These are phyloP conservation scores for Oscheius sp. DNA, from an alignment of 2,888 invertebrate species.

Conservation along the genomic window DNA sequence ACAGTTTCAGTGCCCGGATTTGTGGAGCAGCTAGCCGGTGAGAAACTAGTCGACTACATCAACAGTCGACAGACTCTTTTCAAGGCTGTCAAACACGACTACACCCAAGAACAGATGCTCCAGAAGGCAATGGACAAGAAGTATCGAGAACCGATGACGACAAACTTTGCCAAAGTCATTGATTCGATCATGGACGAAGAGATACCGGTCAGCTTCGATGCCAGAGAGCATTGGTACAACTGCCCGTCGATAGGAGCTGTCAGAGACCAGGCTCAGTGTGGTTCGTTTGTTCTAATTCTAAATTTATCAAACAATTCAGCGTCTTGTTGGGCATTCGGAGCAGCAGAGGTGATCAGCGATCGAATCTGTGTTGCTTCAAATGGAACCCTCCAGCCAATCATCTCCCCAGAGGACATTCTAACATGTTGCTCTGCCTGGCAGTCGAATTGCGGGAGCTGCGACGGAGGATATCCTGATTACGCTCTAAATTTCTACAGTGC, in stretches of 20 bases:
- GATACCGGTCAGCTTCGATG: slow-evolving; percentile 14
- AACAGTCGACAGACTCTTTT: slow-evolving; percentile 5
- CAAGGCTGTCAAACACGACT: neutral
- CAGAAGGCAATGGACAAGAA: slow-evolving; percentile 15
- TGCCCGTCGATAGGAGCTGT: slow-evolving; percentile 25
- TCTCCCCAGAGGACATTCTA: slow-evolving; percentile 75
- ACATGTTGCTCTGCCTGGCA: slow-evolving; percentile 63
- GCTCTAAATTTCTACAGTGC: slow-evolving; percentile 89
- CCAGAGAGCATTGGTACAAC: slow-evolving; percentile 16
- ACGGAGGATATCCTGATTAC: slow-evolving; percentile 82
- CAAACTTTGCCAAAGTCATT: neutral
- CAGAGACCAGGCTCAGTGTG: slow-evolving; percentile 26
- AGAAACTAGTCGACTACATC: slow-evolving; percentile 9
- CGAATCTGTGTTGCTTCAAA: slow-evolving; percentile 35
- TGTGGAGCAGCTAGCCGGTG: neutral
- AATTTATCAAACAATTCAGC: slow-evolving; percentile 7
- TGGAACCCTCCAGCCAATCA: slow-evolving; percentile 70
- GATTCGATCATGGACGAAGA: slow-evolving; percentile 3
- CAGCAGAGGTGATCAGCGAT: slow-evolving; percentile 18
- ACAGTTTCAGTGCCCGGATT: too few relatives aligned
- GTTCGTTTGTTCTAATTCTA: neutral
- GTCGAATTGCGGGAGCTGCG: slow-evolving; percentile 47
- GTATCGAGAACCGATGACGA: neutral
- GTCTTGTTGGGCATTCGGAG: slow-evolving; percentile 25
- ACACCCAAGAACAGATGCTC: neutral